Conservation (phyloP, 37 sponge, comb jelly and placozoan species). For the Crambe crambe region DNA sequence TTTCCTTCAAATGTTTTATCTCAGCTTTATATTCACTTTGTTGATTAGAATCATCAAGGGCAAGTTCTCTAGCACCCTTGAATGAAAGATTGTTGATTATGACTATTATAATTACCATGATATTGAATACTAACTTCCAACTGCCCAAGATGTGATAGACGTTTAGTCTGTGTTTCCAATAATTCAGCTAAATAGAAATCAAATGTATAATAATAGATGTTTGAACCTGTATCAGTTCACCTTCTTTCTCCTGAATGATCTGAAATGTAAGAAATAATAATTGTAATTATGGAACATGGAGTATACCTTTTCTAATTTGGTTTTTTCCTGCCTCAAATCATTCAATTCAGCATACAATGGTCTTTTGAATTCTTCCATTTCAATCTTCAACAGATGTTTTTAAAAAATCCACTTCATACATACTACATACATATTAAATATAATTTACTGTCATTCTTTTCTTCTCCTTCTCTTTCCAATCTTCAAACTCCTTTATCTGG, state of each 20-base stretch:
- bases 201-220: too few species aligned
- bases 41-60: slow-evolving; percentile 1
- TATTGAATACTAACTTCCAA: slow-evolving; percentile 40
- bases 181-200: slow-evolving; percentile 35
- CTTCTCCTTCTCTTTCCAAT: slow-evolving; percentile 58
- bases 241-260: slow-evolving; percentile 42
- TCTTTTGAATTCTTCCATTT: slow-evolving; percentile 29
- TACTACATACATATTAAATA: neutral
- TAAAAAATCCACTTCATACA: neutral
- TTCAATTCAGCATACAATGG: slow-evolving; percentile 26
- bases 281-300: neutral
- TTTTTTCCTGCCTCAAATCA: slow-evolving; percentile 13
- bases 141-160: slow-evolving; percentile 39
- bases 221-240: slow-evolving; percentile 23
- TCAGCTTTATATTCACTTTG: slow-evolving; percentile 17
- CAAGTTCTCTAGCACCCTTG: slow-evolving; percentile 45
- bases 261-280: neutral
- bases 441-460: slow-evolving; percentile 40
- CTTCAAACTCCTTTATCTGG: slow-evolving; percentile 59
- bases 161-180: slow-evolving; percentile 15
- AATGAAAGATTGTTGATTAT: too few species aligned
- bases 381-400: slow-evolving; percentile 8
- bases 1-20: slow-evolving; percentile 42
- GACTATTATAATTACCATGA: too few species aligned
- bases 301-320: slow-evolving; percentile 9